Evolutionary conservation across 2,113 vertebrate species (phyloP), one percentile per base, ranked within the genome.

Genomic region (Toxotes jaculatrix): DNA sequence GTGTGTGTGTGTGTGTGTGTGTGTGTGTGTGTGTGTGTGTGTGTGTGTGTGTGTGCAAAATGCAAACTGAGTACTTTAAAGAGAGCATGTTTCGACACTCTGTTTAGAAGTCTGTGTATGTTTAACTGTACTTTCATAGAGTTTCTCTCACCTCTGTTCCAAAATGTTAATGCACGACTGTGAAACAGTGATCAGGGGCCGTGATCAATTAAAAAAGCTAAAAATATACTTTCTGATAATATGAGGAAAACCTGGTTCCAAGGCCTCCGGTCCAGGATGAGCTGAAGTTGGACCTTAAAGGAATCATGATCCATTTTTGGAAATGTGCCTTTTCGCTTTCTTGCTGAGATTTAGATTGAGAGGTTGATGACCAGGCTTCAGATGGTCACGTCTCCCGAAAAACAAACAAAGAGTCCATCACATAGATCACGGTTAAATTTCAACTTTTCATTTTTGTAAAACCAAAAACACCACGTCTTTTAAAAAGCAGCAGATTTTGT

Each of bases 31-130:
- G 34, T 10, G 1, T 9, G 42, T 6, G 34, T 10, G 1, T 9
- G 42, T n/a, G 71, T 60, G 68, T 73, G 60, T 69, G 75, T 6
- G 34, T 10, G 1, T 9, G 42, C n/a, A 59, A 65, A 67, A 60
- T 57, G 9, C 32, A 78, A 74, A 47, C 60, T 5, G 72, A 70
- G 57, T 13, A 63, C 76, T 47, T 72, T 69, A 76, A 79, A 68
- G 63, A 47, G 77, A 75, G 61, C 67, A 23, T 51, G 83, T 85
- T 85, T 73, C 78, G 59, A 78, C 51, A 71, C 49, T 51, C 65
- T 77, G 59, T 83, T 74, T 69, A 12, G 67, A 67, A 81, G 74
- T 81, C 68, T 84, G 76, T 79, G n/a, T 51, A 45, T 73, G 68
- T 60, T 77, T 66, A n/a, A 59, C 77, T 36, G 53, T 56, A 6